Base-by-base conservation (phyloP, 2,113 vertebrate genomes). In the Callaeas wilsoni region DNA sequence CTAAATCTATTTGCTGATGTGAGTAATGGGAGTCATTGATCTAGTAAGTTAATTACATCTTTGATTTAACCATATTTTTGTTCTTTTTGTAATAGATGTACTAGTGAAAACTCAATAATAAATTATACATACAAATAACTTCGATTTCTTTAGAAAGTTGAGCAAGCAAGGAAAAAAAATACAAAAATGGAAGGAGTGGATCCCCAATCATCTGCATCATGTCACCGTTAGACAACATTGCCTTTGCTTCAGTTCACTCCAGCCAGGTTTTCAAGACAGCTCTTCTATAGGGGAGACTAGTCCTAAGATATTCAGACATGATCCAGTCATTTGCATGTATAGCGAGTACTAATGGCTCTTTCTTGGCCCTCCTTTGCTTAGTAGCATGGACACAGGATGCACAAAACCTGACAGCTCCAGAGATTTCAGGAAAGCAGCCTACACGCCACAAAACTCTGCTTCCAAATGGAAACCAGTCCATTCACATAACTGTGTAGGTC, bases 21-120 rank as follows among this genome's bases (percentile, higher is more conserved):
- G 56, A 84, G 78, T 84, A 93, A 94, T 77, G 33, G 65, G 42
- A 93, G 67, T 70, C 77, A 93, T 75, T 84, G 74, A 89, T 94
- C 69, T 69, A 60, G 41, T 57, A 87, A 89, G 81, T 74, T 94
- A 94, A 89, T 87, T 84, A 89, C 47, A 42, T 29, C 16, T 84
- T 87, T 89, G 60, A 87, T 84, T 93, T 87, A 59, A 77, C 29
- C 42, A 46, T 78, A 81, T 84, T 91, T 95, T 77, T 84, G 29
- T 84, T 89, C 41, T 67, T 37, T 74, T 81, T 87, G 22, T 46
- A 84, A 87, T 18, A 62, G 52, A 65, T 32, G 9, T 63, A 82
- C 70, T 70, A 78, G 50, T 67, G 78, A 87, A 74, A 93, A 23
- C 59, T 78, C 41, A 75, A 13, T 33, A 89, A 91, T 74, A 59